Conservation (phyloP, 2,797 vertebrate genomes). For the Syndactyla subalaris region DNA sequence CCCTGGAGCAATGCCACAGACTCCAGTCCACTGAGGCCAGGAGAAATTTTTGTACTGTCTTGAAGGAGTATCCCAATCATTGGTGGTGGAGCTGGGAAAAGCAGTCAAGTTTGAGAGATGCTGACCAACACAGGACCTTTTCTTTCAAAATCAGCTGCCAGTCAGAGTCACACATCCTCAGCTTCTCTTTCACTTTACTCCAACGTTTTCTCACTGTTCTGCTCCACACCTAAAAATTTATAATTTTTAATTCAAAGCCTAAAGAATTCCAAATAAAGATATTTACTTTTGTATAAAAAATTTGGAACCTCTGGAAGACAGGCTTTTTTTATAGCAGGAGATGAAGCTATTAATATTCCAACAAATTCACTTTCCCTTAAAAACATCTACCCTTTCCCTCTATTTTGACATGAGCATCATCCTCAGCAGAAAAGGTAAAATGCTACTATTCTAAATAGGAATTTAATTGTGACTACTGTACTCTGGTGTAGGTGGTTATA, state of each 20-base stretch:
- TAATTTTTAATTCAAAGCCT: background rate
- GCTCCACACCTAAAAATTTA: background rate
- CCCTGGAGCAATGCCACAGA: background rate
- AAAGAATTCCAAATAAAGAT: background rate
- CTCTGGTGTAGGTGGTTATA: background rate
- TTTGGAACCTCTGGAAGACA: background rate
- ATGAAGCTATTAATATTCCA: background rate
- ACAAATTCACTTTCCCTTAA: background rate
- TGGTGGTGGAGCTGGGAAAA: background rate
- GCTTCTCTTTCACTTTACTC: background rate
- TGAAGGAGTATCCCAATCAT: background rate
- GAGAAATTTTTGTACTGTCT: background rate
- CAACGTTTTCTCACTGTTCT: background rate
- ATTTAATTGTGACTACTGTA: background rate
- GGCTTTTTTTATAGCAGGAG: background rate
- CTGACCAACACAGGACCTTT: background rate
- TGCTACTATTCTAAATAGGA: background rate
- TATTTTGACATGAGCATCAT: background rate
- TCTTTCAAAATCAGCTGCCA: background rate
- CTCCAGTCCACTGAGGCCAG: background rate
- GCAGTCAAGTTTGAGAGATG: background rate
- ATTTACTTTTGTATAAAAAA: background rate
- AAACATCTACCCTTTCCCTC: background rate
- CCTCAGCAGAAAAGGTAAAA: background rate
- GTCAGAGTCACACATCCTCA: background rate